phyloP scores from a whole-genome alignment of 2,888 invertebrate genomes.

The Ophonus ardosiacus region DNA sequence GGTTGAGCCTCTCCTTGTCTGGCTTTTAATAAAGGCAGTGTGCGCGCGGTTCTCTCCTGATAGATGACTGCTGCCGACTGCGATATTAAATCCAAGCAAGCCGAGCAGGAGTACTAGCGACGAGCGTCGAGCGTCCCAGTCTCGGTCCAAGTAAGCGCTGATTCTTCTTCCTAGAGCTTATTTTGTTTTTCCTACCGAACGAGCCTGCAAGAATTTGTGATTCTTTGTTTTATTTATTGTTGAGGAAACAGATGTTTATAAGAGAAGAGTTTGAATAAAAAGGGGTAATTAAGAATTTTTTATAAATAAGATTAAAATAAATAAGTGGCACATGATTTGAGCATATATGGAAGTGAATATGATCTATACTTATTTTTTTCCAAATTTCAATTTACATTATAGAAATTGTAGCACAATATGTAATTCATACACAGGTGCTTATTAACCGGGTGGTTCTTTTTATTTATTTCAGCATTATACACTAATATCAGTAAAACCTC shows the following conservation, averaged over 20 bases:
- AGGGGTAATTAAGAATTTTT: neutral
- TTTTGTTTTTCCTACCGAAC: constrained; percentile 14
- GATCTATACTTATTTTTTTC: no score
- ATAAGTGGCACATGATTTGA: no score
- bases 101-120: neutral
- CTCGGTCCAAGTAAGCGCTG: neutral
- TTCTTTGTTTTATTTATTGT: constrained; percentile 20
- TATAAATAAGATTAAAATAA: no score
- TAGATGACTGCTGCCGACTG: constrained; percentile 24
- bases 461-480: no score
- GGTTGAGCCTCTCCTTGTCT: neutral
- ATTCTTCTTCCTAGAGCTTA: constrained; percentile 18
- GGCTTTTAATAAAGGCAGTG: constrained; percentile 17
- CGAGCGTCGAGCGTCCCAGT: no score
- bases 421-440: no score
- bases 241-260: neutral
- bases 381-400: no score
- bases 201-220: constrained; percentile 10
- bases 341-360: no score
- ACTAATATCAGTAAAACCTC: no score
- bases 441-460: no score
- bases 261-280: neutral
- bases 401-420: no score
- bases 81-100: constrained; percentile 2
- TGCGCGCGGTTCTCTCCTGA: constrained; percentile 9